These are phyloP conservation scores for Adineta ricciae DNA, from an alignment of 2,888 invertebrate genomes.

Conservation along the genomic window DNA sequence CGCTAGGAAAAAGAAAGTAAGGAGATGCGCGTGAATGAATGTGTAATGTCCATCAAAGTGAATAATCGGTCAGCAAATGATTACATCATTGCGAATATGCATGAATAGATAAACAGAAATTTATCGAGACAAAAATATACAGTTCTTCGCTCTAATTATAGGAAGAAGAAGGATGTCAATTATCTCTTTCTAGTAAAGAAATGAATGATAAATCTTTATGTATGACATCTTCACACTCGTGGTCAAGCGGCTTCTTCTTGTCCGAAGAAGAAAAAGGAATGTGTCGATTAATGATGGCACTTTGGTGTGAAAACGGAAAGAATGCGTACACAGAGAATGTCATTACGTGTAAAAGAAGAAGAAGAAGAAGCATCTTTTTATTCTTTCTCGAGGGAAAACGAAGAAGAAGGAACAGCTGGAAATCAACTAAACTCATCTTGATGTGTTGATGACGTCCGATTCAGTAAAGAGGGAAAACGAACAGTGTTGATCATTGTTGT, in stretches of 20 bases:
- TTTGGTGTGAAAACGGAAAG: not conserved
- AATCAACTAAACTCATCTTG: conserved; percentile 20
- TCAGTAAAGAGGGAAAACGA: not conserved
- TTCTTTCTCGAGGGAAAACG: not conserved
- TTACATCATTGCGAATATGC: not conserved
- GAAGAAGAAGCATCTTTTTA: conserved; percentile 12
- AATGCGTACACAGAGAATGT: not conserved
- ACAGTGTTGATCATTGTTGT: not conserved
- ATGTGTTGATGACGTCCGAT: conserved; percentile 1
- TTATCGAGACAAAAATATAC: not conserved
- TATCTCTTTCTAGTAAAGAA: not conserved
- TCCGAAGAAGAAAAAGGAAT: not conserved
- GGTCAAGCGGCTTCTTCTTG: not conserved
- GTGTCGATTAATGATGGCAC: conserved; percentile 3
- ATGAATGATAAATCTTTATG: not conserved
- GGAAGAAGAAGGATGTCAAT: not conserved
- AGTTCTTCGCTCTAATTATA: not conserved
- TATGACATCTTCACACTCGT: not conserved
- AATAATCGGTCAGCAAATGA: conserved; percentile 13
- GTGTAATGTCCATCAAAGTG: not conserved
- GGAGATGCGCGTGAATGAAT: conserved; percentile 2
- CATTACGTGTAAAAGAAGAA: conserved; percentile 2
- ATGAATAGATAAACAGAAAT: not conserved
- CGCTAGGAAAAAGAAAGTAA: not conserved
- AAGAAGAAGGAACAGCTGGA: conserved; percentile 13